A percentile compares a stretch with the other conserved stretches of the same genome.
phyloP scores from a whole-genome alignment of 2,113 vertebrate genomes.

The Rissa tridactyla region DNA sequence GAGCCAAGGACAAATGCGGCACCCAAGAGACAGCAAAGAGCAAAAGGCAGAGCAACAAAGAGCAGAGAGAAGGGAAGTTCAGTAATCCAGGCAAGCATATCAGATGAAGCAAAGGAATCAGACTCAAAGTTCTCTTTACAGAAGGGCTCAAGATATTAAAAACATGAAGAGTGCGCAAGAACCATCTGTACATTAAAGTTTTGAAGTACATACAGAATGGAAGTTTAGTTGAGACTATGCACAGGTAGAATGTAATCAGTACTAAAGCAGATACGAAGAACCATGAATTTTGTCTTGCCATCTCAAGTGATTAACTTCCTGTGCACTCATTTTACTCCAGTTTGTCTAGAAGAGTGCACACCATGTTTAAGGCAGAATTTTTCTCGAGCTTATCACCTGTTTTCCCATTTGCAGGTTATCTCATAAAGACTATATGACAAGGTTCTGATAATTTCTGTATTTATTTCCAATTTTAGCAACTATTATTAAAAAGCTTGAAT shows the following conservation, averaged over 20 bases:
- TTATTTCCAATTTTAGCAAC: not conserved
- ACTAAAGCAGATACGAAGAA: not conserved
- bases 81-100: slow-evolving; percentile 71
- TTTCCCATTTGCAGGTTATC: not conserved
- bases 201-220: slow-evolving; percentile 11
- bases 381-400: not conserved
- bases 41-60: slow-evolving; percentile 77
- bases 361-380: not conserved
- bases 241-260: slow-evolving; percentile 1
- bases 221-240: slow-evolving; percentile 50
- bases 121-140: slow-evolving; percentile 59
- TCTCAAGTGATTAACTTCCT: not conserved
- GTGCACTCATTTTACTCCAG: not conserved
- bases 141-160: slow-evolving; percentile 56
- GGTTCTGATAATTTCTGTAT: not conserved
- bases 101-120: slow-evolving; percentile 71
- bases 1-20: slow-evolving; percentile 80
- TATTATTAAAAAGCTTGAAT: not conserved
- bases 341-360: not conserved
- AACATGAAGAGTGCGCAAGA: slow-evolving; percentile 32
- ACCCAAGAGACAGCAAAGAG: slow-evolving; percentile 80
- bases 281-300: not conserved
- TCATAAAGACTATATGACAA: not conserved
- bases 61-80: slow-evolving; percentile 78
- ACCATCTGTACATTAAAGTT: not conserved